Evolutionary conservation across 2,797 vertebrate genomes (phyloP), one percentile per base, ranked within the genome.

Genomic region (Bradypodion ventrale): DNA sequence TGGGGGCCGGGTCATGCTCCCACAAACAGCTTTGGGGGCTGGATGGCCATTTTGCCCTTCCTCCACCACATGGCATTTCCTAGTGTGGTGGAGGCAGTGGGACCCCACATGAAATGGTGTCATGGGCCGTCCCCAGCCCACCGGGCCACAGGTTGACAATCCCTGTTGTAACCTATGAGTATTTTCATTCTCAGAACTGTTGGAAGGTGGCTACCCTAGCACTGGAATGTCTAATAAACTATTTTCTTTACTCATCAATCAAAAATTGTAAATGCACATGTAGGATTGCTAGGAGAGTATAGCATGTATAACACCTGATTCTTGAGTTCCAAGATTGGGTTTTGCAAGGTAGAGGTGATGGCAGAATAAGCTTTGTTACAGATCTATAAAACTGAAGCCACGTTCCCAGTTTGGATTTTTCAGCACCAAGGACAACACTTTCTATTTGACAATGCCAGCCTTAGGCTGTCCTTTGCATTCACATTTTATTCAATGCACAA

Each of bases 401-500:
- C 44, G 29, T 40, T 44, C 27, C 37, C 27, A 3, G 21, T 27
- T n/a, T n/a, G 21, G 29, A 2, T 27, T 49, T 66, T 65, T 65
- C 78, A 85, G 77, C 27, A 85, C 83, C 77, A 80, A 75, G 83
- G 70, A 75, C 8, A 80, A 77, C n/a, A 56, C 59, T 7, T 40
- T 6, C 7, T 27, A 1, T 13, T 44, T 46, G 40, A 7, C n/a
- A 1, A 60, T 16, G 13, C 9, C 21, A 70, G 52, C 29, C 46
- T 75, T 66, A 75, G 10, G 32, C 46, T 25, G 59, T 23, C 49
- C 16, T 4, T 52, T 16, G 12, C 60, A 46, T 65, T 75, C 32
- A 56, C 52, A 19, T 40, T 76, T n/a, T 49, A 42, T 42, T 29
- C 60, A 35, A 60, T 78, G 37, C 60, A 65, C 46, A 37, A 75